Evolutionary conservation across 2,888 invertebrate genomes (phyloP), one percentile per base, ranked within the genome.

Genomic region (Coenonympha arcania): DNA sequence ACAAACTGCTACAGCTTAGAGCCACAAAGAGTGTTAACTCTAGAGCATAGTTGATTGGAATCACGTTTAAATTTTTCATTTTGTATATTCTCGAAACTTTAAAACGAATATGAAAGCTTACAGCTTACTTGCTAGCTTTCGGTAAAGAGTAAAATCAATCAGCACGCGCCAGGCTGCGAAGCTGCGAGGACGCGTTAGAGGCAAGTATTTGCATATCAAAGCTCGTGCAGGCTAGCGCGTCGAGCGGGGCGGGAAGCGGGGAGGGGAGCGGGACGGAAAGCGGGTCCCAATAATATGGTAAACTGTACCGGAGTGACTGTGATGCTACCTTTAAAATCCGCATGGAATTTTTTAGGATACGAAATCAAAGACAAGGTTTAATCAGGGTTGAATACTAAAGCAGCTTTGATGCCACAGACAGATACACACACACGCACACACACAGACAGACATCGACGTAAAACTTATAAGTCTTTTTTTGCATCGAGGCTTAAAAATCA

Each of bases 141-240:
- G 48, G 48, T 24, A 50, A 54, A 47, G 48, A 43, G 46, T 43
- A 52, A 33, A 28, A 36, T 37, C 36, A 36, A 26, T 20, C 39
- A 52, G 43, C 39, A 9, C 26, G 42, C 42, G 20, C 11, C 6
- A n/a, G n/a, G 20, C 11, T 36, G n/a, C 13, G 28, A n/a, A n/a
- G n/a, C n/a, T n/a, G n/a, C n/a, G n/a, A n/a, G n/a, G n/a, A n/a
- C n/a, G n/a, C n/a, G n/a, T n/a, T n/a, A n/a, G n/a, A 19, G 20
- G 39, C 22, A 9, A 9, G 19, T 20, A 16, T 39, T 39, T 24
- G 39, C 39, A 39, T 39, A 9, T 39, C 39, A 39, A 39, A 39
- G 37, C 20, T 11, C 1, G 1, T n/a, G 24, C 24, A 9, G 24
- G 24, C n/a, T n/a, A n/a, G n/a, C n/a, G 24, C 24, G 6, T 26